Evolutionary conservation across 2,113 vertebrate genomes (phyloP), one percentile per base, ranked within the genome.

Genomic region (Pagrus major): DNA sequence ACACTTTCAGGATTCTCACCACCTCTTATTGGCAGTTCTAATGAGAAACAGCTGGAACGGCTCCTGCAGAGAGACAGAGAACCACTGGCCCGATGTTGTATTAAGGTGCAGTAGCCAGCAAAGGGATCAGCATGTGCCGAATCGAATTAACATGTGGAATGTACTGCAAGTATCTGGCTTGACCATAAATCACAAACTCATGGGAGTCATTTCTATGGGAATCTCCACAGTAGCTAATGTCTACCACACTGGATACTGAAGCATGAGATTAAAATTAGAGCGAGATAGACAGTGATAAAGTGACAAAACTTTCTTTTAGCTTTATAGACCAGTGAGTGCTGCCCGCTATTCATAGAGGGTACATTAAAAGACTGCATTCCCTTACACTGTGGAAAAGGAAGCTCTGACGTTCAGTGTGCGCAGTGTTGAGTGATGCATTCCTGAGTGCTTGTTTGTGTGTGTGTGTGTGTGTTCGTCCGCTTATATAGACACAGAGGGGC

Each of bases 401-500:
- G 87, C 77, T 77, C 84, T 85, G 84, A 77, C 35, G 42, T 65
- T 83, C 41, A 51, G 44, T 27, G 54, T 64, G 78, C 23, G 9
- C 27, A 21, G 88, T 83, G 88, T 89, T 93, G 84, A 93, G 68
- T 81, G 86, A 86, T 76, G 87, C 83, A 93, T 93, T 94, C 91
- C 92, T 92, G 52, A 77, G 77, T 60, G 63, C 49, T 23, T 84
- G 71, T 72, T 70, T 71, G 80, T 39, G 61, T 58, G 69, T 61
- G 33, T 64, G 69, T 47, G 65, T 33, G 46, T 15, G 73, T 58
- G 49, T 73, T 55, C 78, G 89, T 87, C 7, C 61, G 41, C 90
- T 89, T 91, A 90, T 90, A 84, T 84, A 87, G 88, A 90, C 81
- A 91, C 86, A 87, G 69, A 73, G 76, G 77, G 35, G 49, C 46